Percentiles rank a stretch among this genome's conserved stretches.
These are phyloP conservation scores for Imbricaverruca yamaguchii DNA, from an alignment of 2,888 invertebrate genomes.

Conservation along the genomic window DNA sequence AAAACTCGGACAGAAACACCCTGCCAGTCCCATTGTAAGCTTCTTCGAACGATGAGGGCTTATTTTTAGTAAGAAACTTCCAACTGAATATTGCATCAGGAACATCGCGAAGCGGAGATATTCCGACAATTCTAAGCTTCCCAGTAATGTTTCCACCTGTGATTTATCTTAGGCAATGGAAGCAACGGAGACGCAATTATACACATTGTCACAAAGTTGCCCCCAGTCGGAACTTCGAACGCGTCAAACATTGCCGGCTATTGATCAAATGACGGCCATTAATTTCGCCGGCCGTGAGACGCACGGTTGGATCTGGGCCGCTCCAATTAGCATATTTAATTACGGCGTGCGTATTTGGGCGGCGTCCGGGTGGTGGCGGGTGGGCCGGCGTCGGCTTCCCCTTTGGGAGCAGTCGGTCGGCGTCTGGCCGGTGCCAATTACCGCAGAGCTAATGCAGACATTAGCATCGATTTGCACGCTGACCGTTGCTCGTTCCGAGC, in stretches of 20 bases:
- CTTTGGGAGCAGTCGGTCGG: background rate
- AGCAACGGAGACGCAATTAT: no score
- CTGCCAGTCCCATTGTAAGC: no score
- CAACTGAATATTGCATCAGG: no score
- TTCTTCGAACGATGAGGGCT: no score
- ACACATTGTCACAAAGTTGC: no score
- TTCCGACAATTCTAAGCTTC: no score
- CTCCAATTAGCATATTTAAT: constrained; percentile 2
- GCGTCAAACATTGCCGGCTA: background rate
- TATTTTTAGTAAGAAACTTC: no score
- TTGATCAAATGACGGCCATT: background rate
- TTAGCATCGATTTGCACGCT: constrained; percentile 1
- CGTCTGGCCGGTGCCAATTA: background rate
- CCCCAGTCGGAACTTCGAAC: background rate
- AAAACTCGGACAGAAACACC: no score
- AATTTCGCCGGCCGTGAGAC: background rate
- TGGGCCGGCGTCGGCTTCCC: background rate
- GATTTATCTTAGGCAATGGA: no score
- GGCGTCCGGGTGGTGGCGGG: background rate
- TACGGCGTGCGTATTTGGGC: background rate
- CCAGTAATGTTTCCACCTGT: no score
- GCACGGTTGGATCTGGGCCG: background rate
- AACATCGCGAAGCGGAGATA: no score
- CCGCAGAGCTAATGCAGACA: background rate
- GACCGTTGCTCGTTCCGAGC: no score